Evolutionary conservation across 2,797 vertebrate species (phyloP).

Genomic region (Taenioides sp.): DNA sequence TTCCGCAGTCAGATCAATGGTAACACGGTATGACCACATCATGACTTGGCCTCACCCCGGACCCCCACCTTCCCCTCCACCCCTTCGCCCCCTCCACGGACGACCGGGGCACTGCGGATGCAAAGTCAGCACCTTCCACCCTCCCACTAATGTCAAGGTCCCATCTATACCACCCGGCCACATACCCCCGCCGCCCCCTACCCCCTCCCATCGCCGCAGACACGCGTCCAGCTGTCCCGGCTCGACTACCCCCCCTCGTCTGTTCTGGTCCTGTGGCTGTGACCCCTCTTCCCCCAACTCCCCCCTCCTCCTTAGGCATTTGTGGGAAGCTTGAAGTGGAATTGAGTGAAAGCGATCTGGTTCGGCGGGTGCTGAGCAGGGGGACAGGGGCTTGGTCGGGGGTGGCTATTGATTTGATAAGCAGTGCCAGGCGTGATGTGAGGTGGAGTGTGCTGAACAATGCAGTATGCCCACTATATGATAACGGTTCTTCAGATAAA

Average conservation of each 20-base stretch:
- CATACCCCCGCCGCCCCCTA: slow-evolving; percentile 9
- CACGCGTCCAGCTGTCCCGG: slow-evolving; percentile 39
- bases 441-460: not conserved
- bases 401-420: slow-evolving; percentile 63
- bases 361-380: slow-evolving; percentile 10
- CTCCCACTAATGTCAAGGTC: slow-evolving; percentile 67
- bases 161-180: slow-evolving; percentile 10
- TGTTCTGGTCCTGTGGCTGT: not conserved
- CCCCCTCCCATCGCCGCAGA: not conserved
- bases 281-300: not conserved
- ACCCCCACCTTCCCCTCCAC: not conserved
- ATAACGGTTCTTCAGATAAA: not conserved
- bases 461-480: not conserved
- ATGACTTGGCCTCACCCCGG: slow-evolving; percentile 48
- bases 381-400: slow-evolving; percentile 3
- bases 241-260: not conserved
- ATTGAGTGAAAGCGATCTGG: slow-evolving; percentile 45
- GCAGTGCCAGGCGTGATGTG: slow-evolving; percentile 46
- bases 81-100: not conserved
- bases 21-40: slow-evolving; percentile 58
- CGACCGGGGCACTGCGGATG: slow-evolving; percentile 33
- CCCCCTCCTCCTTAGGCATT: not conserved
- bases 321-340: slow-evolving; percentile 20
- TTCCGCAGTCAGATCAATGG: slow-evolving; percentile 67
- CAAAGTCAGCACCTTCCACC: slow-evolving; percentile 64